phyloP scores from a whole-genome alignment of 1,140 invertebrate genomes.

The Sycophila sp. region DNA sequence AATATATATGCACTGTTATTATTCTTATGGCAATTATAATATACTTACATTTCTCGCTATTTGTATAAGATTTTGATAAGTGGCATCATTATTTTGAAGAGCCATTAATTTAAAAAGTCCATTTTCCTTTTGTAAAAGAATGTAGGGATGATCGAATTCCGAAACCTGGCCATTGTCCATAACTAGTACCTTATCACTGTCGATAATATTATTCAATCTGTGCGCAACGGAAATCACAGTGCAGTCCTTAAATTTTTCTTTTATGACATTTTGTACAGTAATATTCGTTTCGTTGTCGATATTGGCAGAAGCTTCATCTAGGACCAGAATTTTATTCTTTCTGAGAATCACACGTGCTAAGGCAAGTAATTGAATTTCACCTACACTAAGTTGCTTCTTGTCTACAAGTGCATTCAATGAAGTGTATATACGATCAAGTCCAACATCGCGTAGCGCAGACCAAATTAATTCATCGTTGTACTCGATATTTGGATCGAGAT shows the following conservation, averaged over 20 bases:
- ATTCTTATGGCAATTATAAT: no score
- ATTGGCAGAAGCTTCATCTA: slow-evolving; percentile 74
- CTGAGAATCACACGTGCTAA: slow-evolving; percentile 78
- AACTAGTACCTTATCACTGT: slow-evolving; percentile 70
- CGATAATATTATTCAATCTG: slow-evolving; percentile 70
- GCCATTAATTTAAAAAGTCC: slow-evolving; percentile 50
- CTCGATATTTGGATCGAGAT: no score
- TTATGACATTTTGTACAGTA: slow-evolving; percentile 76
- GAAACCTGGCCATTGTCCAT: slow-evolving; percentile 68
- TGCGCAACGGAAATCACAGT: slow-evolving; percentile 79
- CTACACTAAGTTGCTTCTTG: slow-evolving; percentile 70
- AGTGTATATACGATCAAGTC: no score
- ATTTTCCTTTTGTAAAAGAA: slow-evolving; percentile 61
- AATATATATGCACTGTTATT: no score
- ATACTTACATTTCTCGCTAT: no score
- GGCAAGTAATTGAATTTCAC: slow-evolving; percentile 79
- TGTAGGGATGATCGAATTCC: slow-evolving; percentile 69
- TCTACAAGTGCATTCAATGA: no score
- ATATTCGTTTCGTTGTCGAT: slow-evolving; percentile 69
- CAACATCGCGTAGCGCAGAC: no score
- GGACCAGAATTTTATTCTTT: slow-evolving; percentile 67
- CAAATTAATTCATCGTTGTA: no score
- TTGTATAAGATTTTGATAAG: slow-evolving; percentile 44
- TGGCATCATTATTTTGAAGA: slow-evolving; percentile 37
- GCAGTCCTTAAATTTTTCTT: slow-evolving; percentile 69